These are phyloP conservation scores for Andrena praecox DNA, from an alignment of 2,888 invertebrate genomes.

Conservation along the genomic window DNA sequence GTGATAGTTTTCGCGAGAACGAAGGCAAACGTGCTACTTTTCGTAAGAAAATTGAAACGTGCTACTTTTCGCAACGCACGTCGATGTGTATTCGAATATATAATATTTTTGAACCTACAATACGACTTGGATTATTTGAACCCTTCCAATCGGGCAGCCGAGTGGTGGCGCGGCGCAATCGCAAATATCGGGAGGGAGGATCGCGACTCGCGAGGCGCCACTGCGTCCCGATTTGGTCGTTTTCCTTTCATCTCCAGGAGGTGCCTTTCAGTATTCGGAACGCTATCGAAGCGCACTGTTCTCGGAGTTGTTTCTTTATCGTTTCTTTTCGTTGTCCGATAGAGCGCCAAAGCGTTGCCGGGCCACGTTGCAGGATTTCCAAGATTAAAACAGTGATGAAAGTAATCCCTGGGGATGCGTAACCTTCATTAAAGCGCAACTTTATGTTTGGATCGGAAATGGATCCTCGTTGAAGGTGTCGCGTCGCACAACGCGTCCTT, in stretches of 20 bases:
- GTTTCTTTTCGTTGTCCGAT: neutral
- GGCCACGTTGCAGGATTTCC: no score
- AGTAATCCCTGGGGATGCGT: no score
- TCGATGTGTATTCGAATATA: no score
- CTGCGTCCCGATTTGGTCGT: slow-evolving; percentile 52
- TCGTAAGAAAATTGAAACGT: no score
- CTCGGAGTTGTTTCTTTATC: slow-evolving; percentile 14
- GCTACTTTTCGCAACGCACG: no score
- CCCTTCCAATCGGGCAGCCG: neutral
- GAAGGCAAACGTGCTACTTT: no score
- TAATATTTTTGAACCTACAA: neutral
- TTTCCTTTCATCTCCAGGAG: slow-evolving; percentile 48
- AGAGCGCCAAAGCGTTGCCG: neutral
- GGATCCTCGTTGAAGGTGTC: neutral
- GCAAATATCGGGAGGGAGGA: slow-evolving; percentile 47
- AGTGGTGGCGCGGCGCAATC: slow-evolving; percentile 57
- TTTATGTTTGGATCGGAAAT: neutral
- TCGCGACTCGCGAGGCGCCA: slow-evolving; percentile 61
- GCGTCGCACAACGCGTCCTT: neutral
- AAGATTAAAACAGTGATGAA: no score
- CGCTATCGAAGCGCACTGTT: slow-evolving; percentile 64
- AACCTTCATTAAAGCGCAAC: no score
- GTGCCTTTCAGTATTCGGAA: slow-evolving; percentile 51
- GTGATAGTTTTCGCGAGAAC: no score
- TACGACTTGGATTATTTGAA: neutral